Conservation (phyloP, 2,888 invertebrate genomes). For the Lampropteryx suffumata region DNA sequence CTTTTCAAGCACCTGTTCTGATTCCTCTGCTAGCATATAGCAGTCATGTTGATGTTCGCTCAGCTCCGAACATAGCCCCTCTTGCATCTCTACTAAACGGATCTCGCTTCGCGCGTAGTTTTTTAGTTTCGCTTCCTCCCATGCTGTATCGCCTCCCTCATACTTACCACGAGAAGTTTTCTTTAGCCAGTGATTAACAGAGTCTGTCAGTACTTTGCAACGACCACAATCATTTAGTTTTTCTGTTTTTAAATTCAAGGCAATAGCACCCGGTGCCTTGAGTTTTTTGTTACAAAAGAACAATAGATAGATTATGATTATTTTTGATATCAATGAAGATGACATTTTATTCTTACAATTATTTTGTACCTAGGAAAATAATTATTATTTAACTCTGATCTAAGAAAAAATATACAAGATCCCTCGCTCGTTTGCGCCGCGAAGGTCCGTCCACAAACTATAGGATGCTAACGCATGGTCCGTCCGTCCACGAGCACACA, state of each 20-base stretch:
- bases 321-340: conserved; percentile 21
- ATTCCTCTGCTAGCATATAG: conserved; percentile 89
- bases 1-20: conserved; percentile 91
- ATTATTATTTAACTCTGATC: too few species aligned
- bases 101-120: conserved; percentile 94
- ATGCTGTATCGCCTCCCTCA: conserved; percentile 96
- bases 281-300: conserved; percentile 43
- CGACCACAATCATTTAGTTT: conserved; percentile 83
- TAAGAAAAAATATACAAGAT: too few species aligned
- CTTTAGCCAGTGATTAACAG: conserved; percentile 90
- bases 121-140: conserved; percentile 94
- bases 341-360: conserved; percentile 20
- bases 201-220: conserved; percentile 88
- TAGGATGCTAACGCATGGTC: too few species aligned
- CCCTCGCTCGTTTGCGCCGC: too few species aligned
- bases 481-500: too few species aligned
- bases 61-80: conserved; percentile 89
- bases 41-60: conserved; percentile 90
- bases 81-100: conserved; percentile 95
- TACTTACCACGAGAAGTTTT: conserved; percentile 93
- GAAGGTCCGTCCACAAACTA: too few species aligned
- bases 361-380: too few species aligned
- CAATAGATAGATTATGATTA: conserved; percentile 28
- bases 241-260: conserved; percentile 13
- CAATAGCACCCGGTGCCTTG: conserved; percentile 31